Conservation (phyloP, 2,797 vertebrate genomes). For the Varecia variegata region DNA sequence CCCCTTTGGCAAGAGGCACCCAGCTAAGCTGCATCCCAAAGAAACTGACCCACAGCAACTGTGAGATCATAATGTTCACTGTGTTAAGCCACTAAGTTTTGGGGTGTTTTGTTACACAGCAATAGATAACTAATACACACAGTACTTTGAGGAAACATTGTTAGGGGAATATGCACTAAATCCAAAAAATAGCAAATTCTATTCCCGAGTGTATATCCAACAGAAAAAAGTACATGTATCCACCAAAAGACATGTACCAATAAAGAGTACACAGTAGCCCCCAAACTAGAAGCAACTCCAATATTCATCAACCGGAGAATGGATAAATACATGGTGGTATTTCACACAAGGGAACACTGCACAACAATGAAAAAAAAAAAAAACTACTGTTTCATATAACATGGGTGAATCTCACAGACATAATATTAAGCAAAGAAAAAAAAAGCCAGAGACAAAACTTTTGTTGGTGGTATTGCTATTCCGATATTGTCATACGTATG, state of each 20-base stretch:
- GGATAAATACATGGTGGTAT: background rate
- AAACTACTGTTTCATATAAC: background rate
- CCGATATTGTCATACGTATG: background rate
- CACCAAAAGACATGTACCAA: background rate
- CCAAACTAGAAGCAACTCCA: background rate
- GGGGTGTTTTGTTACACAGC: background rate
- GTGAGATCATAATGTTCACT: background rate
- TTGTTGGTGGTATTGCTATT: background rate
- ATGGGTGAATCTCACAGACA: background rate
- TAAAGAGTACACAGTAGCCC: background rate
- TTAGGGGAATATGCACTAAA: background rate
- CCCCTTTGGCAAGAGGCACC: background rate
- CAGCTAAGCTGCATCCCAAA: background rate
- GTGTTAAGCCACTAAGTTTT: background rate
- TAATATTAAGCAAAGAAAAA: background rate
- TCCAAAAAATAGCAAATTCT: background rate
- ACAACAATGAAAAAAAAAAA: background rate
- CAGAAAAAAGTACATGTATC: background rate
- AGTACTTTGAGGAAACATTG: background rate
- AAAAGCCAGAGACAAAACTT: background rate
- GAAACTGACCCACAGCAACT: background rate
- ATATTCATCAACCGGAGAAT: background rate
- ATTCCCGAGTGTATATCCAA: background rate
- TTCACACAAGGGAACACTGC: background rate
- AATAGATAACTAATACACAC: background rate